Conservation (phyloP, 2,888 invertebrate genomes). For the Chirona hameri region DNA sequence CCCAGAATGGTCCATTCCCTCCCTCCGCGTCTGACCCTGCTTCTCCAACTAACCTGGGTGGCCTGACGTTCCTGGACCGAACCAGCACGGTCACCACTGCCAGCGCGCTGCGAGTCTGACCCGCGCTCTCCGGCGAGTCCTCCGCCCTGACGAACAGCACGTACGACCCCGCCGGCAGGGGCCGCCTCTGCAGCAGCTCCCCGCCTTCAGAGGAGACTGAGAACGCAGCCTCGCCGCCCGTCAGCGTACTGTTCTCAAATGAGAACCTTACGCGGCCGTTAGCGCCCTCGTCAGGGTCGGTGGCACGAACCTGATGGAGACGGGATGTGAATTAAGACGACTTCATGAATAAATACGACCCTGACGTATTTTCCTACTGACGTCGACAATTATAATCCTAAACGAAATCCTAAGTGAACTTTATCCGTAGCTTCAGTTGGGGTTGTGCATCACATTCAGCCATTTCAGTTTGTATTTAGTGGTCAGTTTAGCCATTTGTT, state of each 20-base stretch:
- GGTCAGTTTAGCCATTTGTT: no score
- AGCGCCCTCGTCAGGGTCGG: slow-evolving; percentile 73
- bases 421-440: no score
- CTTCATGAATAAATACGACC: no score
- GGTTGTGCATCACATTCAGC: no score
- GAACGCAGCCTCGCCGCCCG: slow-evolving; percentile 30
- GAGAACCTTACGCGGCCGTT: slow-evolving; percentile 73
- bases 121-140: slow-evolving; percentile 77
- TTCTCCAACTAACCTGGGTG: neutral
- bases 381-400: no score
- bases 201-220: neutral
- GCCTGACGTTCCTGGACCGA: neutral
- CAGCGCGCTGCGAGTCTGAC: slow-evolving; percentile 73
- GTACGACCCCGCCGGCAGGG: slow-evolving; percentile 37
- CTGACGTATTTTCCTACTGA: no score
- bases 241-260: slow-evolving; percentile 54
- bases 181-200: slow-evolving; percentile 7
- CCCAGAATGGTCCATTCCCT: no score
- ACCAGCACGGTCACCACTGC: slow-evolving; percentile 61
- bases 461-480: no score
- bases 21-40: no score
- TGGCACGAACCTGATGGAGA: slow-evolving; percentile 60
- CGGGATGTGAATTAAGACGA: no score
- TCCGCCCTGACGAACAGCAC: slow-evolving; percentile 78
- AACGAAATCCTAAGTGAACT: no score